These are phyloP conservation scores for Temnothorax curvispinosus DNA, from an alignment of 1,140 invertebrate genomes.

Conservation along the genomic window DNA sequence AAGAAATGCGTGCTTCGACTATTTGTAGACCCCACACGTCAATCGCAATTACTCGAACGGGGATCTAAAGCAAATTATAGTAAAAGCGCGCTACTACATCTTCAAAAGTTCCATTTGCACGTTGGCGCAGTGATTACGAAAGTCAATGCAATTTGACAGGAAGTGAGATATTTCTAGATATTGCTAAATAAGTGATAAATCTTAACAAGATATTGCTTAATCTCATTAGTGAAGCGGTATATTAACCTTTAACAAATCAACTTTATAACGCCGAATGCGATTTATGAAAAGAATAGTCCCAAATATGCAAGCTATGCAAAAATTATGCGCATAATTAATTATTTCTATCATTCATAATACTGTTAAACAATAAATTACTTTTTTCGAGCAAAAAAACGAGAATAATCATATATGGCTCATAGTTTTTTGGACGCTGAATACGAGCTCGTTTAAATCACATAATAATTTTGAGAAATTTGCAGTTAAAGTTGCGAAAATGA, in stretches of 20 bases:
- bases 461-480: no score
- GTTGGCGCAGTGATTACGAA: neutral
- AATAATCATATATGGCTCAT: no score
- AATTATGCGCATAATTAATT: neutral
- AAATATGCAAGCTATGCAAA: neutral
- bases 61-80: neutral
- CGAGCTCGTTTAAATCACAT: no score
- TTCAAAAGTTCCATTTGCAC: neutral
- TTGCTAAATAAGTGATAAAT: neutral
- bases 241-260: neutral
- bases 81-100: neutral
- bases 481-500: no score
- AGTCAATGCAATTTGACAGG: neutral
- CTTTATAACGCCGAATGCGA: neutral
- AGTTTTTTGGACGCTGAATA: no score
- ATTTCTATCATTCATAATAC: neutral
- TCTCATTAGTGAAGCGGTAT: neutral
- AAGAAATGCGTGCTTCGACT: neutral
- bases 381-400: no score
- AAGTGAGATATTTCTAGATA: neutral
- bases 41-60: neutral
- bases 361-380: no score
- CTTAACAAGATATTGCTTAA: neutral
- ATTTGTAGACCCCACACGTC: neutral
- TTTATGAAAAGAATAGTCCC: neutral